Evolutionary conservation across 35 echinoderm and acorn worm genomes (phyloP).

Genomic region (Strongylocentrotus purpuratus): DNA sequence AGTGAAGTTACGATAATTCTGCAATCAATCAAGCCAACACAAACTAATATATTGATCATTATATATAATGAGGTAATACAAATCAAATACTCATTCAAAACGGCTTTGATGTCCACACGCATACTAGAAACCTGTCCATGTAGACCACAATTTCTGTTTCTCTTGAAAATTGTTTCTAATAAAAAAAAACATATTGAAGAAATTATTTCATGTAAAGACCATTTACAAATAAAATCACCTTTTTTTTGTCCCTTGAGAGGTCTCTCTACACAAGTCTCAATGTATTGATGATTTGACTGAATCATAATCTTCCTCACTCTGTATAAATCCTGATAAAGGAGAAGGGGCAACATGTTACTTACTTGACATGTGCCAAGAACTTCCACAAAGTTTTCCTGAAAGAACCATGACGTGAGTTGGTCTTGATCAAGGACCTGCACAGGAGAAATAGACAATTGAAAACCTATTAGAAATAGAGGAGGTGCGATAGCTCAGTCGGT

Average conservation of each 20-base stretch:
- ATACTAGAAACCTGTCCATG: background rate
- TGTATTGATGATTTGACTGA: too few species aligned
- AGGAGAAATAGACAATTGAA: background rate
- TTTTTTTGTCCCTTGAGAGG: too few species aligned
- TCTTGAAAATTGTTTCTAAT: background rate
- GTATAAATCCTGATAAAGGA: too few species aligned
- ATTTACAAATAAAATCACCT: too few species aligned
- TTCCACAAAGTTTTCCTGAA: background rate
- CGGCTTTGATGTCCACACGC: background rate
- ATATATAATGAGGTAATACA: background rate
- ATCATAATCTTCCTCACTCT: too few species aligned
- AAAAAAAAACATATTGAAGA: background rate
- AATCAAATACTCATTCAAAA: background rate
- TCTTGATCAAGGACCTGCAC: background rate
- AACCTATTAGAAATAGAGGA: too few species aligned
- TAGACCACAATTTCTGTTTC: background rate
- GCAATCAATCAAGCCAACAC: background rate
- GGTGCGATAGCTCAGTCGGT: too few species aligned
- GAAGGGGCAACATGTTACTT: background rate
- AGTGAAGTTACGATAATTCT: conserved; percentile 75
- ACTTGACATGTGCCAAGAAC: conserved; percentile 1
- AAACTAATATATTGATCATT: background rate
- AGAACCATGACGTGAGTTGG: background rate
- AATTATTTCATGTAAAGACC: too few species aligned
- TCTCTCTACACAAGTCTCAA: too few species aligned